These are phyloP conservation scores for Malaclemys terrapin DNA, from an alignment of 2,113 vertebrate species.

Conservation along the genomic window DNA sequence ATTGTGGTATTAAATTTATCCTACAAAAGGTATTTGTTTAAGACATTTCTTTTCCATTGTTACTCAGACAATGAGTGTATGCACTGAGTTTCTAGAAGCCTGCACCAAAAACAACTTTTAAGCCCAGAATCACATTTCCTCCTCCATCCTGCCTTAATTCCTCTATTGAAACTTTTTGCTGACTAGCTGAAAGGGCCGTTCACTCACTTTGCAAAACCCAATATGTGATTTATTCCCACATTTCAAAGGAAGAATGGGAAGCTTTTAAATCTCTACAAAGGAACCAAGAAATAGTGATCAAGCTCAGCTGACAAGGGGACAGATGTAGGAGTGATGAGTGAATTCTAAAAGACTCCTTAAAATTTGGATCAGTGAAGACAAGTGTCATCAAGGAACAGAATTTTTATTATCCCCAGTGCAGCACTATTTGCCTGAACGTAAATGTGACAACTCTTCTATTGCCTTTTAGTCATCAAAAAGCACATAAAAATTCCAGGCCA, in stretches of 20 bases:
- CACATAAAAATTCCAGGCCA: background rate
- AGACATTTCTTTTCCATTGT: conserved; percentile 70
- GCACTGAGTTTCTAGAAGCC: conserved; percentile 65
- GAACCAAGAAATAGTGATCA: conserved; percentile 58
- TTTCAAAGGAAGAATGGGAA: conserved; percentile 74
- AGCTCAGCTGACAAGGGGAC: conserved; percentile 59
- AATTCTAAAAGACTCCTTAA: conserved; percentile 42
- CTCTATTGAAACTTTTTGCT: conserved; percentile 64
- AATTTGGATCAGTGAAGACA: conserved; percentile 38
- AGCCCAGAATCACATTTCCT: conserved; percentile 67
- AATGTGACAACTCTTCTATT: background rate
- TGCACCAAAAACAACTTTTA: conserved; percentile 69
- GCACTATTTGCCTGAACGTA: background rate
- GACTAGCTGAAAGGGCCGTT: conserved; percentile 67
- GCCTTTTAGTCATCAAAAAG: background rate
- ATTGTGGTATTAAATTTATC: conserved; percentile 68
- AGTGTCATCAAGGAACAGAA: conserved; percentile 25
- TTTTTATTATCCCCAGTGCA: conserved; percentile 18
- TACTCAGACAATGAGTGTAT: conserved; percentile 51
- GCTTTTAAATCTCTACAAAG: conserved; percentile 73
- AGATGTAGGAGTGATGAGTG: conserved; percentile 55
- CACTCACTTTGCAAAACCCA: conserved; percentile 72
- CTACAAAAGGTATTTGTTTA: conserved; percentile 70
- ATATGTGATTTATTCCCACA: conserved; percentile 68
- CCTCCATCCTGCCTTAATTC: conserved; percentile 62